Conservation (phyloP, 2,888 invertebrate species). For the Scaptomyza flava region DNA sequence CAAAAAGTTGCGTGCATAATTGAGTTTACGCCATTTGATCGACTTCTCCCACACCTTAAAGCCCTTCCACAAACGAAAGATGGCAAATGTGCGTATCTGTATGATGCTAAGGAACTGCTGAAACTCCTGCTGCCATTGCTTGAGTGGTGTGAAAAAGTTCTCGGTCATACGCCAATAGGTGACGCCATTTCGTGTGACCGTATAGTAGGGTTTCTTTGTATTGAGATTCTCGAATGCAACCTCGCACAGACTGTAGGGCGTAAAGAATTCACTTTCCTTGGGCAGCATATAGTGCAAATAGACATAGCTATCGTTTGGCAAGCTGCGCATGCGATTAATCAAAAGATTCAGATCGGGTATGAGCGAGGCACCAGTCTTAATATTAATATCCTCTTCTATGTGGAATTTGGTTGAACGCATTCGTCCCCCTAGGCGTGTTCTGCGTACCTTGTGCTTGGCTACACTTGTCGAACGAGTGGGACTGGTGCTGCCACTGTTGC, state of each 20-base stretch:
- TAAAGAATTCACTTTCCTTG: constrained; percentile 89
- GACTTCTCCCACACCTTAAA: constrained; percentile 92
- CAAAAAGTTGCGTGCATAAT: constrained; percentile 86
- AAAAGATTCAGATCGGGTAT: constrained; percentile 81
- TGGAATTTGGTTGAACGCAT: neutral
- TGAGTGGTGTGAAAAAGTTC: constrained; percentile 91
- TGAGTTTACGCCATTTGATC: constrained; percentile 89
- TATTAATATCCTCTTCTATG: constrained; percentile 5
- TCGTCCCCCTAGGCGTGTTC: neutral
- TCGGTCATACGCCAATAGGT: constrained; percentile 90
- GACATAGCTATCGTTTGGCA: constrained; percentile 87
- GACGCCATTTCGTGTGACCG: constrained; percentile 92
- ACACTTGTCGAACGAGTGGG: neutral
- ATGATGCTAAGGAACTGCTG: constrained; percentile 91
- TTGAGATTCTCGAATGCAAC: constrained; percentile 89
- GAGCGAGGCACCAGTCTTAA: constrained; percentile 77
- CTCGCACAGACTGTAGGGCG: constrained; percentile 91
- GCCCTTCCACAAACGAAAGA: constrained; percentile 91
- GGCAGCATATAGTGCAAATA: constrained; percentile 91
- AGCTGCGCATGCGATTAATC: constrained; percentile 85
- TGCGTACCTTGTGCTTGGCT: neutral
- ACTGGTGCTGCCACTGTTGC: constrained; percentile 11
- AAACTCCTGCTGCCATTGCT: constrained; percentile 93
- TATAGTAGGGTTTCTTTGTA: constrained; percentile 90
- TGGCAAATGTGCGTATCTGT: constrained; percentile 89